Evolutionary conservation across 2,113 vertebrate species (phyloP), one percentile per base, ranked within the genome.

Genomic region (Aptenodytes patagonicus): DNA sequence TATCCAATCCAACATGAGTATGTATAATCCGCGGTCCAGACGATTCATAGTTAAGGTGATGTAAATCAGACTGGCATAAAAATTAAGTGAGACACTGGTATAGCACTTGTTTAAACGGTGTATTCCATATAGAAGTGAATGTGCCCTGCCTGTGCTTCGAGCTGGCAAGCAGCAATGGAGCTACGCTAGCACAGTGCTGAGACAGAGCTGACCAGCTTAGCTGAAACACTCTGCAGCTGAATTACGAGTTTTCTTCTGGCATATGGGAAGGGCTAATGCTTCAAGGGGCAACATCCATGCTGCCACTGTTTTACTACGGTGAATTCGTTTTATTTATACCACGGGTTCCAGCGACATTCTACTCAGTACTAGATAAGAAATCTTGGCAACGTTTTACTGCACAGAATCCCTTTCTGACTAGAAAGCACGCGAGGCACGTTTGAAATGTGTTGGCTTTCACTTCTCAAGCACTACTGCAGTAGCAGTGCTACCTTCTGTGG

Each of bases 321-420:
- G 2, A 78, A 58, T 44, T 70, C 25, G 3, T 70, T 73, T 88
- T 83, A 82, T 69, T 72, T 78, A 65, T 21, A 32, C 17, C 13
- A 34, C 22, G 40, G 31, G 32, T 69, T 76, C 26, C 57, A 64
- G 32, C 42, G 52, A 60, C 22, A 54, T n/a, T 13, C 6, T 14
- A 13, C 19, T 73, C 22, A 7, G 18, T n/a, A 42, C 29, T 25
- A n/a, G 38, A 8, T 22, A 57, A 64, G 36, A 91, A 79, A 79
- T 10, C 0, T 4, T 11, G 4, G 38, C 52, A 55, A 25, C 0
- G 0, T 71, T 91, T 90, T 38, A 44, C 19, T 21, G n/a, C 2
- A 2, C n/a, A 83, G 70, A 71, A 83, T 8, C 7, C 7, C 18
- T 20, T 90, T 60, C 49, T 62, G 49, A 60, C 46, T 42, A 26